Evolutionary conservation across 1,140 invertebrate species (phyloP), one percentile per base, ranked within the genome.

Genomic region (Sarcophaga bullata): DNA sequence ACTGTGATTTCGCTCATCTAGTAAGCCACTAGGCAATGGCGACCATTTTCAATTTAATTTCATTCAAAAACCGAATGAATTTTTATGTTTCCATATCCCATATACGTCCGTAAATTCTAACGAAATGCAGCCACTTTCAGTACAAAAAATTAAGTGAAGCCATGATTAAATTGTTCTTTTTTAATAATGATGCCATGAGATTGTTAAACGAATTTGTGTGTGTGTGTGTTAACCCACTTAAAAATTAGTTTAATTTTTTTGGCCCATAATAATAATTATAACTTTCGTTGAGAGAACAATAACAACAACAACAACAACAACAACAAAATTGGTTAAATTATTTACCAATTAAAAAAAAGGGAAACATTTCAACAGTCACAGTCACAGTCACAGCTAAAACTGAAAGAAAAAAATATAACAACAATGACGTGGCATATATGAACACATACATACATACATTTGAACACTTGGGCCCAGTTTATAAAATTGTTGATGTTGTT

Each of bases 341-440:
- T 68, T 68, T 68, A 68, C 62, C 62, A 68, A 68, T 68, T 68
- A 68, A 68, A 68, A 68, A 37, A 68, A 68, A 68, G 62, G 62
- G 62, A 68, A n/a, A 9, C 62, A 68, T 8, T 68, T 25, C 62
- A 68, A 68, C 62, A 68, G 54, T n/a, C 15, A 58, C 10, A 58
- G 8, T 13, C 13, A 68, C 62, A 68, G 54, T n/a, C 15, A 58
- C 10, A 58, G 8, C 54, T n/a, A 58, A 58, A 58, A 58, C 54
- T 7, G 3, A 9, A 68, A 68, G 19, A 25, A 68, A 2, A 25
- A 68, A 68, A 68, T 19, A 68, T 25, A 68, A 68, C 17, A 68
- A 25, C 19, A 19, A 68, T 68, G 62, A 68, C 62, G n/a, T 19
- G 8, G 62, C 62, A 68, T 10, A 68, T 68, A 68, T n/a, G n/a